These are phyloP conservation scores for Holothuria scabra DNA, from an alignment of 53 echinoderm and acorn worm genomes.

Conservation along the genomic window DNA sequence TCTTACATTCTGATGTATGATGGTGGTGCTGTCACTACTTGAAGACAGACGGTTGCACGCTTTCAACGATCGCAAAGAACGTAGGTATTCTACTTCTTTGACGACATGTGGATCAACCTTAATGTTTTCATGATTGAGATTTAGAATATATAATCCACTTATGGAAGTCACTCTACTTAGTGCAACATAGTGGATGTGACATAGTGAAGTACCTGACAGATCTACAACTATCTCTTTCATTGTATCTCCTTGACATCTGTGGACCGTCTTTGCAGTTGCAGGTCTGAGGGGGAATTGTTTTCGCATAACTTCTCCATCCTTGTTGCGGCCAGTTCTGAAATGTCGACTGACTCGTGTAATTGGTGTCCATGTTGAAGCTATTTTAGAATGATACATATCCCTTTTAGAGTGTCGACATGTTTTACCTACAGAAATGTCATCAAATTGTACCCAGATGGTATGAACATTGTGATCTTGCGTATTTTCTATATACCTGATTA, in stretches of 20 bases:
- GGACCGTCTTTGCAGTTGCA: conserved; percentile 41
- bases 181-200: conserved; percentile 54
- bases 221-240: conserved; percentile 20
- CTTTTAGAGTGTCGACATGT: neutral
- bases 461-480: neutral
- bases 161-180: conserved; percentile 55
- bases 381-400: too few species aligned
- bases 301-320: conserved; percentile 32
- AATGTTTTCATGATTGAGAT: conserved; percentile 38
- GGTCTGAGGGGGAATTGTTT: conserved; percentile 47
- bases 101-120: conserved; percentile 39
- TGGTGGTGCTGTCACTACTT: neutral
- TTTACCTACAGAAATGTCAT: conserved; percentile 2
- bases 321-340: conserved; percentile 12
- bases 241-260: conserved; percentile 48
- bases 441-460: conserved; percentile 32
- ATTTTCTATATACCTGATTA: conserved; percentile 7
- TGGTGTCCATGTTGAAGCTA: conserved; percentile 35
- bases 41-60: neutral
- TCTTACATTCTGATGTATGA: conserved; percentile 45
- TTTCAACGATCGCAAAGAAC: neutral
- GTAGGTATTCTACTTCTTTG: conserved; percentile 34
- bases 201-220: neutral
- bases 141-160: conserved; percentile 13
- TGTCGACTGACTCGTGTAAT: conserved; percentile 6